These are phyloP conservation scores for Mythimna impura DNA, from an alignment of 2,888 invertebrate species.

Conservation along the genomic window DNA sequence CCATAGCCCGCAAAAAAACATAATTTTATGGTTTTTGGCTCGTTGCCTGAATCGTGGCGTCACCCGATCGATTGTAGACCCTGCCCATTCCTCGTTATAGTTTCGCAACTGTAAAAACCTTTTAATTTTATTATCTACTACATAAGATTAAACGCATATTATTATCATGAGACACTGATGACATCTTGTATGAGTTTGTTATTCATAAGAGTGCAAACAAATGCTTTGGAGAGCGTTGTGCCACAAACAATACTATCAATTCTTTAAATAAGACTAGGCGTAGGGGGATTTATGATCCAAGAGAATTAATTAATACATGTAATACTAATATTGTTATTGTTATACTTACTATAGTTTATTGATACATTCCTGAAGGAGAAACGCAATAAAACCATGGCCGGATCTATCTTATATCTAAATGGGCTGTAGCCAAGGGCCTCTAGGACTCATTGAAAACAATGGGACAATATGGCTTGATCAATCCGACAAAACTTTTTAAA, in stretches of 20 bases:
- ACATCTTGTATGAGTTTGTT: slow-evolving; percentile 44
- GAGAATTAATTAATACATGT: too few relatives aligned
- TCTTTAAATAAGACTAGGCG: slow-evolving; percentile 22
- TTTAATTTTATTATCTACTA: slow-evolving; percentile 18
- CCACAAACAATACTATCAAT: slow-evolving; percentile 22
- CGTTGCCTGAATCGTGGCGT: slow-evolving; percentile 39
- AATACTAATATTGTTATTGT: too few relatives aligned
- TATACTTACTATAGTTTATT: too few relatives aligned
- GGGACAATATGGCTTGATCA: too few relatives aligned
- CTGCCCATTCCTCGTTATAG: slow-evolving; percentile 12
- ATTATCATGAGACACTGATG: slow-evolving; percentile 45
- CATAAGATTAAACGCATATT: slow-evolving; percentile 28
- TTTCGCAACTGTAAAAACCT: slow-evolving; percentile 3
- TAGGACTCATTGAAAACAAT: too few relatives aligned
- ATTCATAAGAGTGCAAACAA: slow-evolving; percentile 47
- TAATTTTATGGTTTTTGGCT: slow-evolving; percentile 58
- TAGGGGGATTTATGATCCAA: slow-evolving; percentile 5
- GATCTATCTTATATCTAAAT: too few relatives aligned
- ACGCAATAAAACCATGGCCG: too few relatives aligned
- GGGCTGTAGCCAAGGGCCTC: too few relatives aligned
- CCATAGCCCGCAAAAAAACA: slow-evolving; percentile 2
- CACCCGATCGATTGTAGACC: slow-evolving; percentile 51
- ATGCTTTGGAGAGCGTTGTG: slow-evolving; percentile 28
- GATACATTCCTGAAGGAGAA: too few relatives aligned
- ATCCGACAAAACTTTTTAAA: too few relatives aligned